Percentiles rank a stretch among this genome's conserved stretches.
These are phyloP conservation scores for Artibeus jamaicensis DNA, from an alignment of 2,797 vertebrate species.

Conservation along the genomic window DNA sequence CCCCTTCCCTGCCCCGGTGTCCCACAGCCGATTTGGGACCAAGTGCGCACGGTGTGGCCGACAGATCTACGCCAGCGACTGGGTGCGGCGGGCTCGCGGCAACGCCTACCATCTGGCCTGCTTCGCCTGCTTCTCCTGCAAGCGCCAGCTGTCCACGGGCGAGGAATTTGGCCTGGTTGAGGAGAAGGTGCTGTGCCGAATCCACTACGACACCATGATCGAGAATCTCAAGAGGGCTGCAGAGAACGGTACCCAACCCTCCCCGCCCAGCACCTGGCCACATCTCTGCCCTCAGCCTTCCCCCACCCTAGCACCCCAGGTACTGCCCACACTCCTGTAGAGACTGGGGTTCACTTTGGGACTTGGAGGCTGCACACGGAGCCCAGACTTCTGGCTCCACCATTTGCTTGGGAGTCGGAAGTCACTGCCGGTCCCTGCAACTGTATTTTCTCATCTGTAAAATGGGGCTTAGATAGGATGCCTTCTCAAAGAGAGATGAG, in stretches of 20 bases:
- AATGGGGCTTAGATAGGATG: neutral
- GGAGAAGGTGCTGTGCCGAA: conserved; percentile 97
- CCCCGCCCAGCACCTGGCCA: neutral
- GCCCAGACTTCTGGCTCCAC: neutral
- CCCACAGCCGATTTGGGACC: conserved; percentile 97
- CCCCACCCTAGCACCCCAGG: neutral
- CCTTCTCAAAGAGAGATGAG: neutral
- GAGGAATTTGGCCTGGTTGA: conserved; percentile 99
- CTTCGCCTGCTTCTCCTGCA: conserved; percentile 98
- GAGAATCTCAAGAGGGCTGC: conserved; percentile 98
- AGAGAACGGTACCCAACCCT: conserved; percentile 89
- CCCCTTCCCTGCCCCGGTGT: conserved; percentile 63
- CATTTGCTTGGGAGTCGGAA: neutral
- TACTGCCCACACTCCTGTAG: neutral
- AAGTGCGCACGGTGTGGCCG: conserved; percentile 97
- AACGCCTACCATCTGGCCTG: conserved; percentile 98
- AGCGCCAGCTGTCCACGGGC: conserved; percentile 96
- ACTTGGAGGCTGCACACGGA: neutral
- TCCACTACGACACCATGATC: conserved; percentile 99
- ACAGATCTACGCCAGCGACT: conserved; percentile 99
- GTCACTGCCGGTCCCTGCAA: neutral
- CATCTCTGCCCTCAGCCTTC: neutral
- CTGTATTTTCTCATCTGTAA: neutral
- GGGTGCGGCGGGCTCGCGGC: conserved; percentile 96
- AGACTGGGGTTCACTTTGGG: neutral